phyloP scores from a whole-genome alignment of 1,140 invertebrate genomes.

The Halotydeus destructor region DNA sequence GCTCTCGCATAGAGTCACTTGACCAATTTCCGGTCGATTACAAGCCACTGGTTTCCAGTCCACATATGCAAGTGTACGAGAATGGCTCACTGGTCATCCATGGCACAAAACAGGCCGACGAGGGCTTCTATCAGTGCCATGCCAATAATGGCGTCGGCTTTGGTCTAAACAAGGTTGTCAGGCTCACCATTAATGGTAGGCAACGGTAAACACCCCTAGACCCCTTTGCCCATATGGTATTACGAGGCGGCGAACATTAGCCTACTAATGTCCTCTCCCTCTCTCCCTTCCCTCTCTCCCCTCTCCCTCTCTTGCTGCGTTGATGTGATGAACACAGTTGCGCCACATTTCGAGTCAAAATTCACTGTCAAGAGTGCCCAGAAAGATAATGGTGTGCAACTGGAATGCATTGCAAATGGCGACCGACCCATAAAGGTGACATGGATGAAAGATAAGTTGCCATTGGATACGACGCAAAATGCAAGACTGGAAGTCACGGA shows the following conservation, averaged over 20 bases:
- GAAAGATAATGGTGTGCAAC: slow-evolving; percentile 22
- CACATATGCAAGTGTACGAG: slow-evolving; percentile 52
- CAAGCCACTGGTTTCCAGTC: slow-evolving; percentile 27
- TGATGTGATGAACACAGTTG: slow-evolving; percentile 12
- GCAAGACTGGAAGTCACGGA: slow-evolving; percentile 15
- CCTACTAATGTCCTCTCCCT: neutral
- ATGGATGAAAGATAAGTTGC: slow-evolving; percentile 23
- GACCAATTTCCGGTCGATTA: slow-evolving; percentile 13
- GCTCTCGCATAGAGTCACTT: slow-evolving; percentile 11
- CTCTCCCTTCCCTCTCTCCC: neutral
- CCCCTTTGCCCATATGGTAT: neutral
- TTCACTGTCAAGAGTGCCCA: slow-evolving; percentile 17
- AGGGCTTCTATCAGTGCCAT: slow-evolving; percentile 30
- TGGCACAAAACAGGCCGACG: slow-evolving; percentile 25
- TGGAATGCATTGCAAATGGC: slow-evolving; percentile 27
- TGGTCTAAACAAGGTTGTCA: slow-evolving; percentile 38
- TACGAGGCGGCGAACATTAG: neutral
- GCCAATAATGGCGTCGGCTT: slow-evolving; percentile 39
- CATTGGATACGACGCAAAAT: slow-evolving; percentile 9
- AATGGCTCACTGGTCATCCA: slow-evolving; percentile 28
- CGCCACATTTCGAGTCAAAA: slow-evolving; percentile 20
- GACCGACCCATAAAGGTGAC: slow-evolving; percentile 24
- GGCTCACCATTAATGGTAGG: slow-evolving; percentile 29
- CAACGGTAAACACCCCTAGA: neutral
- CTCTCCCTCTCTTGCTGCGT: neutral